Conservation (phyloP, 2,888 invertebrate species). For the Mesorhabditis sp. region DNA sequence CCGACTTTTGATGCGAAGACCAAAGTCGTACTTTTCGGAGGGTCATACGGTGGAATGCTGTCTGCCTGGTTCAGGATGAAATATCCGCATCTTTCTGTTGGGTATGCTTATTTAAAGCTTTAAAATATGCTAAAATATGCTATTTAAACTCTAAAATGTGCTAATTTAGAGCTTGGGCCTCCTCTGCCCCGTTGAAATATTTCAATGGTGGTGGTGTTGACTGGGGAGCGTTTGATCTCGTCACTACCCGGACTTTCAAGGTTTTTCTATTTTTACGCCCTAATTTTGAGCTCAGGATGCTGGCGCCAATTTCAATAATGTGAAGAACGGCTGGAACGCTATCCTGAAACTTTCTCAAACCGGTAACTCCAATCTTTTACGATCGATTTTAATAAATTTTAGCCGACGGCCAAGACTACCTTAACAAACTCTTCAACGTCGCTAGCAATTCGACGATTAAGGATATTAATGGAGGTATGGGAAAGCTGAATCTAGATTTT, state of each 20-base stretch:
- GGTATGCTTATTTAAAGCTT: constrained; percentile 60
- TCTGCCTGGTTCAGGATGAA: constrained; percentile 91
- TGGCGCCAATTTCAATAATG: constrained; percentile 67
- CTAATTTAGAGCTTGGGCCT: constrained; percentile 74
- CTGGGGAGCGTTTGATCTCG: constrained; percentile 57
- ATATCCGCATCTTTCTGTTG: constrained; percentile 81
- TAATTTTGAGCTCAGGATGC: constrained; percentile 11
- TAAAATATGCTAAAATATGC: constrained; percentile 47
- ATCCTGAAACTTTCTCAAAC: constrained; percentile 65
- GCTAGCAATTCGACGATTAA: constrained; percentile 18
- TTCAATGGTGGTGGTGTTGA: constrained; percentile 66
- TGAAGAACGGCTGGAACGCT: constrained; percentile 75
- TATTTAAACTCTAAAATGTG: not conserved
- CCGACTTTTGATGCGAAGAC: constrained; percentile 51
- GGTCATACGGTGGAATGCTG: constrained; percentile 95
- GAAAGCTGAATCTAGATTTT: not conserved
- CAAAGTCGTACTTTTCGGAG: constrained; percentile 78
- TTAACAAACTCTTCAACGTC: constrained; percentile 33
- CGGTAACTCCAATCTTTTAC: constrained; percentile 61
- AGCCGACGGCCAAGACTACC: constrained; percentile 16
- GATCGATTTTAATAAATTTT: constrained; percentile 6
- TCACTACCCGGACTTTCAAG: constrained; percentile 75
- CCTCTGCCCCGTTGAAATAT: constrained; percentile 88
- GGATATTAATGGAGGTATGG: constrained; percentile 11
- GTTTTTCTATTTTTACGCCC: not conserved